These are phyloP conservation scores for Euwallacea similis DNA, from an alignment of 1,140 invertebrate genomes.

Conservation along the genomic window DNA sequence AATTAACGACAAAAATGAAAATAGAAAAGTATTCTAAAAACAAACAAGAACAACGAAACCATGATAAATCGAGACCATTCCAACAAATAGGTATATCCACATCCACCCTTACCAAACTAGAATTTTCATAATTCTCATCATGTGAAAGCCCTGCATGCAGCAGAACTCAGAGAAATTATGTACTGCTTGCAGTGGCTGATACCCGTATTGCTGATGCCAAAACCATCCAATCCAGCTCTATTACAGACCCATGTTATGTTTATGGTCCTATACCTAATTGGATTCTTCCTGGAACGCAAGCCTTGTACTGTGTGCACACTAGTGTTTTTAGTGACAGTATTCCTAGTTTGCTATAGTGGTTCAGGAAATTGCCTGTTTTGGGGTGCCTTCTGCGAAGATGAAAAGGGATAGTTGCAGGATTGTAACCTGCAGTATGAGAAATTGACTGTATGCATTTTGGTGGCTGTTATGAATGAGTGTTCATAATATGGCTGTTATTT, in stretches of 20 bases:
- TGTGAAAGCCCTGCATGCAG: too few relatives aligned
- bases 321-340: slow-evolving; percentile 89
- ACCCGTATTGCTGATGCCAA: slow-evolving; percentile 94
- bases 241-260: slow-evolving; percentile 97
- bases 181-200: slow-evolving; percentile 99
- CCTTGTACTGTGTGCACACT: slow-evolving; percentile 96
- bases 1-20: too few relatives aligned
- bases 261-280: slow-evolving; percentile 89
- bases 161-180: slow-evolving; percentile 61
- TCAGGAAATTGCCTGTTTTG: slow-evolving; percentile 93
- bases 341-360: slow-evolving; percentile 94
- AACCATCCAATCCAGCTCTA: slow-evolving; percentile 91
- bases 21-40: too few relatives aligned
- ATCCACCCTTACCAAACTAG: too few relatives aligned
- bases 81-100: too few relatives aligned
- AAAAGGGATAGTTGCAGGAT: slow-evolving; percentile 54
- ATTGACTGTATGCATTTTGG: too few relatives aligned
- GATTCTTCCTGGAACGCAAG: slow-evolving; percentile 93
- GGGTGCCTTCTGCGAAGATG: slow-evolving; percentile 75
- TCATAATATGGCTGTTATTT: too few relatives aligned
- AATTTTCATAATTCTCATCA: too few relatives aligned
- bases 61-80: too few relatives aligned
- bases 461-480: too few relatives aligned
- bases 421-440: too few relatives aligned
- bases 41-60: too few relatives aligned